A percentile compares a stretch with the other conserved stretches of the same genome.
These are phyloP conservation scores for Palythoa grandis DNA, from an alignment of 92 coral and sea anemone species.

Conservation along the genomic window DNA sequence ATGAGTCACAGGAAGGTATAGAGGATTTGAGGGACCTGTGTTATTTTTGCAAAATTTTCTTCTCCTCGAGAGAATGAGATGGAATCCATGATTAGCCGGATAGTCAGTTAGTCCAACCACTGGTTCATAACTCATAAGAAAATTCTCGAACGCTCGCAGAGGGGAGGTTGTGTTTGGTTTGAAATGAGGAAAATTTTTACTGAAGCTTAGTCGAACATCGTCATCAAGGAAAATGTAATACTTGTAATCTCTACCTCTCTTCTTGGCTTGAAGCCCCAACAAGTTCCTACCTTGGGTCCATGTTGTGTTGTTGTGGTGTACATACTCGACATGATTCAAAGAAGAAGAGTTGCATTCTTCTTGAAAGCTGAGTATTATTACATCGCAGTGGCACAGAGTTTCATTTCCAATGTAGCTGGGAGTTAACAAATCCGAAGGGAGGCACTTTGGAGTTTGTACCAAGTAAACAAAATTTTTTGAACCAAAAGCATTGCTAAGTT, in stretches of 20 bases:
- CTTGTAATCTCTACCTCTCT: slow-evolving; percentile 13
- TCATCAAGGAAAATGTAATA: slow-evolving; percentile 45
- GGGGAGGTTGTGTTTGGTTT: background rate
- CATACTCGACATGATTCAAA: background rate
- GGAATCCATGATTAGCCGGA: slow-evolving; percentile 9
- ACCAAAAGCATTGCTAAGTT: background rate
- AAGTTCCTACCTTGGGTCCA: slow-evolving; percentile 50
- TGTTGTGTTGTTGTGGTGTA: background rate
- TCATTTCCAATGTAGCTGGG: background rate
- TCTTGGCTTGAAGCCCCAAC: slow-evolving; percentile 24
- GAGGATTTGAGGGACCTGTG: background rate
- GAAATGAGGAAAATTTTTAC: slow-evolving; percentile 6
- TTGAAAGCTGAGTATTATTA: background rate
- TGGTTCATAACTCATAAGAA: slow-evolving; percentile 30
- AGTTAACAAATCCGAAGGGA: background rate
- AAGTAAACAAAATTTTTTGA: too few species aligned
- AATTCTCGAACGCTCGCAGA: slow-evolving; percentile 4
- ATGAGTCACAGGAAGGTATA: slow-evolving; percentile 24
- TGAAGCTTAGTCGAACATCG: slow-evolving; percentile 32
- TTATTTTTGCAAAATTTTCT: slow-evolving; percentile 10
- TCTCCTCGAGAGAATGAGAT: background rate
- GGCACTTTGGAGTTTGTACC: background rate
- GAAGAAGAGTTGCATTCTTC: slow-evolving; percentile 5
- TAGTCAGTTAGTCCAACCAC: slow-evolving; percentile 46
- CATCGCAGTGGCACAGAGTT: background rate